A percentile compares a stretch with the other conserved stretches of the same genome.
Conservation (phyloP, 2,113 vertebrate species). For the Aspiorhynchus laticeps region DNA sequence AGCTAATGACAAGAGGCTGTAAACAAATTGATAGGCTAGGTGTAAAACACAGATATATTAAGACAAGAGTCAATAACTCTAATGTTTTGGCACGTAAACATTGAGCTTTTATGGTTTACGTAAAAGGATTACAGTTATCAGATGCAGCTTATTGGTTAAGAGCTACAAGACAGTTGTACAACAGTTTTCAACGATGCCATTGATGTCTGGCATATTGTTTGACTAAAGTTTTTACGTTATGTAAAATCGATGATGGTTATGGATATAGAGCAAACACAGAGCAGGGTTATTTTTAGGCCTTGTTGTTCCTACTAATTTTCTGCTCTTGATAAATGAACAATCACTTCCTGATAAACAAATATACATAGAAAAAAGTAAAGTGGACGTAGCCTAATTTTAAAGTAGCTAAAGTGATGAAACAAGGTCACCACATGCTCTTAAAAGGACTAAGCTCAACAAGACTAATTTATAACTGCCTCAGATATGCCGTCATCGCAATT, state of each 20-base stretch:
- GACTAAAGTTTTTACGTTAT: too few species aligned
- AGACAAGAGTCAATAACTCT: not conserved
- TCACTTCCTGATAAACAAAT: not conserved
- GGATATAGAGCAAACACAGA: not conserved
- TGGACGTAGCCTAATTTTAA: not conserved
- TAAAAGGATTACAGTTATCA: not conserved
- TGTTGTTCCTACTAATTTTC: not conserved
- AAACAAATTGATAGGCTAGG: not conserved
- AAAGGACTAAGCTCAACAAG: not conserved
- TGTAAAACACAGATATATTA: not conserved
- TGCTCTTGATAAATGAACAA: not conserved
- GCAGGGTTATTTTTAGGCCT: not conserved
- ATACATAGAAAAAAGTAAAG: not conserved
- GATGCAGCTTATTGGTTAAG: not conserved
- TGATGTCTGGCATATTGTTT: not conserved
- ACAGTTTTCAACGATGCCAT: not conserved
- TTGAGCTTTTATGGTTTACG: not conserved
- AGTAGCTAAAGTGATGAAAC: not conserved
- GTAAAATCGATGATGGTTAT: not conserved
- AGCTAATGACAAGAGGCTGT: conserved; percentile 12
- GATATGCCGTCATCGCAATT: not conserved
- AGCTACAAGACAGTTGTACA: not conserved
- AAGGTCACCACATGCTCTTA: not conserved
- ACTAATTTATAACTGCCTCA: not conserved
- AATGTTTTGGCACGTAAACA: not conserved